Evolutionary conservation across 2,888 invertebrate species (phyloP), one percentile per base, ranked within the genome.

Genomic region (Caenorhabditis sp.): DNA sequence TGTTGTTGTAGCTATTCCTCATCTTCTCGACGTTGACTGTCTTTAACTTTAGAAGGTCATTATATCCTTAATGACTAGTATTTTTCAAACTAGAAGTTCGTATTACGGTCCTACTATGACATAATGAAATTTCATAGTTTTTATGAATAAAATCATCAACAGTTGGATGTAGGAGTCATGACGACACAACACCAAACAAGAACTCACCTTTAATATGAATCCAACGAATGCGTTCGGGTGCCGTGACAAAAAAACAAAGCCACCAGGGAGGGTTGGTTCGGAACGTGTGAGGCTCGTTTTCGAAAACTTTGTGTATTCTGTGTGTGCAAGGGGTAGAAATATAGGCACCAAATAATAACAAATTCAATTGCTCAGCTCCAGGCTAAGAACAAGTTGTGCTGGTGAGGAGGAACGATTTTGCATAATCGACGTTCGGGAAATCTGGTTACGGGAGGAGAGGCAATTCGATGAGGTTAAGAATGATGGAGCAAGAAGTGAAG

Each of bases 341-440:
- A 77, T 77, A 69, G 70, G 63, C 35, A 56, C 63, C 77, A 77
- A 77, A 77, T 77, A 77, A 77, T 77, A 70, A 70, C 70, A 77
- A 77, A 70, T 77, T 77, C 77, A 77, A 77, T 77, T 77, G 59
- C 66, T 68, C 58, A 58, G 47, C 49, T 41, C 41, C 59, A 68
- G 14, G 24, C 7, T 61, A 51, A 35, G 59, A 38, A 68, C 59
- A 38, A 38, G 76, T 54, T 38, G 54, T 41, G 10, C 14, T 38
- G 2, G 66, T n/a, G 14, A 31, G 56, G 54, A 54, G 56, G 75
- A 66, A 75, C 51, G 76, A 76, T 76, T 76, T 76, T 76, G 68
- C 76, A 76, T 76, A 76, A 49, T 76, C 61, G 76, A 61, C 38
- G 68, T 69, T 59, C 51, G 66, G 26, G 35, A 69, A 68, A 68